Evolutionary conservation across 2,888 invertebrate genomes (phyloP).

Genomic region (Caradrina clavipalpis): DNA sequence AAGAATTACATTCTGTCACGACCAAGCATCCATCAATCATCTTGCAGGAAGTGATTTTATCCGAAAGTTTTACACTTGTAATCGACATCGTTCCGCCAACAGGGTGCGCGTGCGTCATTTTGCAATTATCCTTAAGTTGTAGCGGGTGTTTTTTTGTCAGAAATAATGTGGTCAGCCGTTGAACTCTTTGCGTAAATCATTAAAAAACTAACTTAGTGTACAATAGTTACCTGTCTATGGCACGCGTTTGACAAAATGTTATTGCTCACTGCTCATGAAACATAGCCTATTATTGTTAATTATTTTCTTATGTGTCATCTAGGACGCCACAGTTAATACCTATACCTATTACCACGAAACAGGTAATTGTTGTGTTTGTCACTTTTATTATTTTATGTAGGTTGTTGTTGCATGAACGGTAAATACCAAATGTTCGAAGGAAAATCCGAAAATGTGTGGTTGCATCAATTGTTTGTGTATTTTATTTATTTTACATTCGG

Average conservation of each 20-base stretch:
- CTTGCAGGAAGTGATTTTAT: conserved; percentile 6
- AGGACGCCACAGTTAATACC: not conserved
- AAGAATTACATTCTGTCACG: conserved; percentile 21
- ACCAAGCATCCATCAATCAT: conserved; percentile 12
- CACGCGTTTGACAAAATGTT: conserved; percentile 23
- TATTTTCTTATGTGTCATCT: conserved; percentile 20
- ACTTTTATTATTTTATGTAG: not conserved
- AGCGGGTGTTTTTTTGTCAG: conserved; percentile 35
- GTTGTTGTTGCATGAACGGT: not conserved
- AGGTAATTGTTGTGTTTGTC: not conserved
- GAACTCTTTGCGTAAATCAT: conserved; percentile 40
- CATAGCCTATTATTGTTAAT: conserved; percentile 9
- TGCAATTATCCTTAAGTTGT: conserved; percentile 27
- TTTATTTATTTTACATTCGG: conserved; percentile 13
- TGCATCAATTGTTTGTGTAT: conserved; percentile 32
- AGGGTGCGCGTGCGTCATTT: conserved; percentile 24
- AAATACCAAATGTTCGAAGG: conserved; percentile 2
- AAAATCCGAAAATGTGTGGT: conserved; percentile 15
- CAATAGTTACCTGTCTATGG: not conserved
- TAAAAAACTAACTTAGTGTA: conserved; percentile 6
- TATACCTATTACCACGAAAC: conserved; percentile 2
- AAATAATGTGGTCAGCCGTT: conserved; percentile 47
- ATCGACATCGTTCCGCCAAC: conserved; percentile 7
- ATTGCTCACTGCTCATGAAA: conserved; percentile 3
- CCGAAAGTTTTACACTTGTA: conserved; percentile 8